phyloP scores from a whole-genome alignment of 2,797 vertebrate species.

The Crypturellus tataupa region DNA sequence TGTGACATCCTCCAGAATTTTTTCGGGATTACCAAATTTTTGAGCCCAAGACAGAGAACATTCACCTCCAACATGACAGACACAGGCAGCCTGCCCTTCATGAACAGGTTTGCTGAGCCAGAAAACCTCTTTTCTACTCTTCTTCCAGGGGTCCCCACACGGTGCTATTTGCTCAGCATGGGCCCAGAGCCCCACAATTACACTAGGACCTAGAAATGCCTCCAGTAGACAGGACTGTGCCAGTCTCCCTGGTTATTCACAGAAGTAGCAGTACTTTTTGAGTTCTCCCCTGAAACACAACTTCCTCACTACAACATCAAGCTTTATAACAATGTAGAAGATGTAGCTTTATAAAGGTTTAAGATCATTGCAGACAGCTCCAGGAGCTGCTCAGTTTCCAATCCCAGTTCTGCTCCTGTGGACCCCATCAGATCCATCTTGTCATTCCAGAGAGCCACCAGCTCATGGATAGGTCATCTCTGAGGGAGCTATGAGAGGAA shows the following conservation, averaged over 20 bases:
- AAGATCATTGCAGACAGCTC: background rate
- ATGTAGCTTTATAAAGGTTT: background rate
- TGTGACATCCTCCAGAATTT: background rate
- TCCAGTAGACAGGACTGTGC: background rate
- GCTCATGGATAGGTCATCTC: background rate
- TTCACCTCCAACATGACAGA: background rate
- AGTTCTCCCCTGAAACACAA: background rate
- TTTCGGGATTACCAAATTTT: background rate
- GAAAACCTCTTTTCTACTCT: background rate
- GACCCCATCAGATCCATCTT: background rate
- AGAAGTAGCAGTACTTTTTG: accelerated
- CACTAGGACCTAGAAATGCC: background rate
- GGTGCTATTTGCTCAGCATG: accelerated
- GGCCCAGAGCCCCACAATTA: background rate
- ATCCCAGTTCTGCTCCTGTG: background rate
- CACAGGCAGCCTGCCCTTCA: background rate
- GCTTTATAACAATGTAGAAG: background rate
- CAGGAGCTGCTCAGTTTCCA: background rate
- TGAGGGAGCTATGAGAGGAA: background rate
- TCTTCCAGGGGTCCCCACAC: accelerated
- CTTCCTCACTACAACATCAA: background rate
- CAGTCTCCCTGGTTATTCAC: accelerated
- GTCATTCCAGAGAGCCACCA: background rate
- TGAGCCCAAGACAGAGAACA: background rate
- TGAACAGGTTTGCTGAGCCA: background rate